Percentiles rank a stretch among this genome's conserved stretches.
Evolutionary conservation across 2,113 vertebrate species (phyloP).

Genomic region (Callipepla californica): DNA sequence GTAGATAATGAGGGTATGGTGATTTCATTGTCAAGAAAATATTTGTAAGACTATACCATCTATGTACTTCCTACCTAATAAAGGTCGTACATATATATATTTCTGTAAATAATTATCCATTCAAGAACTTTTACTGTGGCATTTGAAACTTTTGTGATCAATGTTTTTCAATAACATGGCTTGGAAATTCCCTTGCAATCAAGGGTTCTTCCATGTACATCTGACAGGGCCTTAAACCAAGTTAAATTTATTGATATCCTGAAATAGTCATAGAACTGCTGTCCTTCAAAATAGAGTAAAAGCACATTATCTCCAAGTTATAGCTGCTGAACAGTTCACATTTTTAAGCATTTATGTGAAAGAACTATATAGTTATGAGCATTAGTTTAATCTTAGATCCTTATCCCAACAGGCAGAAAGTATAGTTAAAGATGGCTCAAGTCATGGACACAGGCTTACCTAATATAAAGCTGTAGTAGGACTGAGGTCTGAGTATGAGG

Average conservation of each 20-base stretch:
- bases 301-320: neutral
- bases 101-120: neutral
- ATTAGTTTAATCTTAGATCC: neutral
- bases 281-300: neutral
- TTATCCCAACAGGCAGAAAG: neutral
- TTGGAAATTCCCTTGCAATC: neutral
- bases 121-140: neutral
- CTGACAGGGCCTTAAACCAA: neutral
- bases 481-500: neutral
- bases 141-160: neutral
- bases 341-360: neutral
- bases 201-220: neutral
- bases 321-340: neutral
- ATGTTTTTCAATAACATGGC: neutral
- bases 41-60: too few relatives aligned
- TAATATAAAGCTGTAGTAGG: neutral
- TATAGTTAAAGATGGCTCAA: neutral
- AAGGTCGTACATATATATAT: neutral
- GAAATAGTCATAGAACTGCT: neutral
- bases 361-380: rapidly evolving
- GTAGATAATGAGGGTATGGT: neutral
- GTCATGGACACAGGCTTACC: neutral
- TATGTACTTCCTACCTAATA: too few relatives aligned
- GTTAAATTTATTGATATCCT: neutral
- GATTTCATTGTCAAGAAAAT: neutral